Evolutionary conservation across 2,113 vertebrate genomes (phyloP).

Genomic region (Astur gentilis): DNA sequence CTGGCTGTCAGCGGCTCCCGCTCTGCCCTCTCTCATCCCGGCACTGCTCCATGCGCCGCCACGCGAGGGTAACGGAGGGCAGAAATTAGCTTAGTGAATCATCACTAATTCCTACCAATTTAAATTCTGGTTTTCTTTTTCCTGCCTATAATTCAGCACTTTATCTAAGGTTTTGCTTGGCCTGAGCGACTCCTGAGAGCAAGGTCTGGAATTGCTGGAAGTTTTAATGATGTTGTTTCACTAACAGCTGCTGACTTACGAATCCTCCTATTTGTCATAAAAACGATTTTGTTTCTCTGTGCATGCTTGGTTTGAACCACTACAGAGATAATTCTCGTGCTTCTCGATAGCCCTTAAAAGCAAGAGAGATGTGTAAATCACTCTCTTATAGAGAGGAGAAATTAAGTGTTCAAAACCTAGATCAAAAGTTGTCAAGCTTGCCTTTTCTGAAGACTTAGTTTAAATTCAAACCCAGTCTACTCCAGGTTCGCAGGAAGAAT

Average conservation of each 20-base stretch:
- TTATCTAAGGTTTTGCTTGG: constrained; percentile 29
- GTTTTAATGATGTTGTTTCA: not conserved
- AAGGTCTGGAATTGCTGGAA: not conserved
- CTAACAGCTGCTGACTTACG: not conserved
- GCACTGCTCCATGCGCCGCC: accelerated
- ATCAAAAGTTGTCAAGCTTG: constrained; percentile 3
- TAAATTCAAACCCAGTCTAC: not conserved
- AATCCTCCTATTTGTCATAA: not conserved
- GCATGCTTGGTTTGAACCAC: not conserved
- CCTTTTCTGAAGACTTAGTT: not conserved
- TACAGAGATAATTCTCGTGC: not conserved
- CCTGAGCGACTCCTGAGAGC: not conserved
- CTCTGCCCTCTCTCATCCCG: not conserved
- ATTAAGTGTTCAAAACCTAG: not conserved
- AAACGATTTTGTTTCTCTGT: not conserved
- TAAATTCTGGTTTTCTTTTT: constrained; percentile 13
- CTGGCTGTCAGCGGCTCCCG: not conserved
- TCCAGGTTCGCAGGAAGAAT: not conserved
- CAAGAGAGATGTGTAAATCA: not conserved
- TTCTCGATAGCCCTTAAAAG: not conserved
- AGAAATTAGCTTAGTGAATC: constrained; percentile 49
- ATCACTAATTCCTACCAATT: constrained; percentile 11
- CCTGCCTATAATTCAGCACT: constrained; percentile 19
- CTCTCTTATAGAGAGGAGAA: not conserved
- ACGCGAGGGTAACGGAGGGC: not conserved